Evolutionary conservation across 2,797 vertebrate species (phyloP).

Genomic region (Enteromius afrohamiltoni): DNA sequence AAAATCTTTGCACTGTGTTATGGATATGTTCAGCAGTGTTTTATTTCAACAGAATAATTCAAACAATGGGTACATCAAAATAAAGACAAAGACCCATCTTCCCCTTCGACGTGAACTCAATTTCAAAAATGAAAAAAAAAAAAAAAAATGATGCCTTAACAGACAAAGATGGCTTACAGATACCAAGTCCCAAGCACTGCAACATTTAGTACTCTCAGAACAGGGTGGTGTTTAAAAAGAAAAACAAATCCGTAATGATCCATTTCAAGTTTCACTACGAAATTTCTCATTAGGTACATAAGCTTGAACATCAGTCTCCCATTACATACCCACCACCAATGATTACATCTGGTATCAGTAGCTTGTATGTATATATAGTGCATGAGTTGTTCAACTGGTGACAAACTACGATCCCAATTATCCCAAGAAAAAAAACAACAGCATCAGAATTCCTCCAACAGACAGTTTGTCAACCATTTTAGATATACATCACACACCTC

Average conservation of each 20-base stretch:
- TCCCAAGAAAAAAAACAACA: slow-evolving; percentile 50
- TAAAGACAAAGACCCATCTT: slow-evolving; percentile 74
- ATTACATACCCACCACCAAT: slow-evolving; percentile 67
- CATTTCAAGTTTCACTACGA: slow-evolving; percentile 42
- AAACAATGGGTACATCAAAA: slow-evolving; percentile 57
- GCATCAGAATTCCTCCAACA: slow-evolving; percentile 68
- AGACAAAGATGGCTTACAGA: slow-evolving; percentile 86
- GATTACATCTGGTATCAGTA: slow-evolving; percentile 82
- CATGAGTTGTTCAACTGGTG: slow-evolving; percentile 77
- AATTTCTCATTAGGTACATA: slow-evolving; percentile 70
- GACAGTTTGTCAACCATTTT: slow-evolving; percentile 65
- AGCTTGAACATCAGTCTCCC: slow-evolving; percentile 67
- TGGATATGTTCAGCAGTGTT: slow-evolving; percentile 77
- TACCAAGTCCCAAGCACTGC: slow-evolving; percentile 83
- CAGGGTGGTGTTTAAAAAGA: slow-evolving; percentile 83
- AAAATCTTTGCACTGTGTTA: slow-evolving; percentile 74
- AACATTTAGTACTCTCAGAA: slow-evolving; percentile 73
- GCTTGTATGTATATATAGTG: slow-evolving; percentile 79
- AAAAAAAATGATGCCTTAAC: slow-evolving; percentile 82
- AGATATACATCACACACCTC: slow-evolving; percentile 59
- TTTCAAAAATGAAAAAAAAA: slow-evolving; percentile 78
- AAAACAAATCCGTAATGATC: slow-evolving; percentile 73
- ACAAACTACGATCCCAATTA: slow-evolving; percentile 69
- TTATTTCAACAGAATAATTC: slow-evolving; percentile 66
- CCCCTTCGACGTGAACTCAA: slow-evolving; percentile 88